These are phyloP conservation scores for Luffia ferchaultella DNA, from an alignment of 2,888 invertebrate genomes.

Conservation along the genomic window DNA sequence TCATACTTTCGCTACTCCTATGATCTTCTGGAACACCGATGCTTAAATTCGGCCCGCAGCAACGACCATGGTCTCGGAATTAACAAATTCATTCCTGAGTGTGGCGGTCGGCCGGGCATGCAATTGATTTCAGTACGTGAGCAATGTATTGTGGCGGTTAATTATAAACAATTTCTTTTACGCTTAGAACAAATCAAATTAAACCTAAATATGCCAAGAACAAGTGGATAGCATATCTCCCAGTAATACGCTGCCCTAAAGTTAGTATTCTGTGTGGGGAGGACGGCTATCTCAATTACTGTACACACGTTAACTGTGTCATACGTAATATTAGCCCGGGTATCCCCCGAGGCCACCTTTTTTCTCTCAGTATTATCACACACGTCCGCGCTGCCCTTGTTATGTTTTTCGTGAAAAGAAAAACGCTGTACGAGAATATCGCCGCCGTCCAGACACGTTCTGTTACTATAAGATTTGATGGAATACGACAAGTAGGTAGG, in stretches of 20 bases:
- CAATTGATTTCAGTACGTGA: too few species aligned
- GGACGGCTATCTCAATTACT: slow-evolving; percentile 15
- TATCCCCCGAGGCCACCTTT: not conserved
- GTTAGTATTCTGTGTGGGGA: slow-evolving; percentile 11
- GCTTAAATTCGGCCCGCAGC: too few species aligned
- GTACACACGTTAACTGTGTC: slow-evolving; percentile 15
- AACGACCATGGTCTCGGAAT: too few species aligned
- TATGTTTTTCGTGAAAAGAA: not conserved
- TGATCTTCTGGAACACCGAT: too few species aligned
- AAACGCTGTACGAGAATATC: not conserved
- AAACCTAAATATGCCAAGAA: not conserved
- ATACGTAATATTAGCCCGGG: slow-evolving; percentile 11
- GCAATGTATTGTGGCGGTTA: not conserved
- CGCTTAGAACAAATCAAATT: not conserved
- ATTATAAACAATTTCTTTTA: not conserved
- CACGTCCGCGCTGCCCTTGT: not conserved
- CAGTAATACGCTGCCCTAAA: not conserved
- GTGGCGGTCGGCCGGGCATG: too few species aligned
- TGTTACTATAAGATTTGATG: not conserved
- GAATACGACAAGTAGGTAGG: not conserved
- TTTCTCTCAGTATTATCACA: slow-evolving; percentile 3
- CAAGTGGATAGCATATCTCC: not conserved
- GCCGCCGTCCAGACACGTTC: not conserved
- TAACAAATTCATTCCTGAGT: too few species aligned
- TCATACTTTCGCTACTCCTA: too few species aligned